Base-by-base conservation (phyloP, 2,113 vertebrate genomes). In the Saimiri boliviensis region DNA sequence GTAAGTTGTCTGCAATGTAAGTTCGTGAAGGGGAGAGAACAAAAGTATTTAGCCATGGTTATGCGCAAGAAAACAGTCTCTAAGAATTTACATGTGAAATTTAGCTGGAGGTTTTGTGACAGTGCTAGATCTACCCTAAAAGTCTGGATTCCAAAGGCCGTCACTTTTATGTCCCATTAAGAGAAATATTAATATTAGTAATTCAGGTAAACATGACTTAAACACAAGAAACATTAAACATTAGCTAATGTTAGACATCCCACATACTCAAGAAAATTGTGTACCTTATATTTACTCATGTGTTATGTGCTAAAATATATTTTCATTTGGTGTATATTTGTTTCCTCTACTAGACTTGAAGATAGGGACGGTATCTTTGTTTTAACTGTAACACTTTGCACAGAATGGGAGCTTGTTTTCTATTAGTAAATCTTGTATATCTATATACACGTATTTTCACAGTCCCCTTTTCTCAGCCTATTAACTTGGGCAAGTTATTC, bases 1-100 rank as follows among this genome's bases (percentile, higher is more conserved):
- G 99, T 99, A 98, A 98, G 98, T 98, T 96, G 32, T 90, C 30
- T 60, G 73, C 17, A 27, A 45, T 20, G 77, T 40, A 32, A 27
- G 9, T 10, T 87, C 74, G 70, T 30, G 52, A 13, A 76, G 52
- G 66, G 66, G 81, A 68, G 16, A 68, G 32, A 68, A n/a, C 30
- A 63, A 76, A 93, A 82, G 56, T 56, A 1, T 21, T 17, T 58
- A 63, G 66, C 10, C 79, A 1, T 25, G 60, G 49, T 40, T 35
- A 17, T 58, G 45, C 58, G 12, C 35, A 4, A 40, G 70, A 17
- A 40, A 49, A 83, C 71, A 70, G 45, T 3, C 14, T 8, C 1
- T 47, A 23, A 10, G 42, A 86, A 63, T 32, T 27, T 42, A 5
- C 25, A 27, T 32, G 30, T 47, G 20, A 66, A 3, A 16, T 42